phyloP scores from a whole-genome alignment of 2,888 invertebrate species.

The Toxonevra muliebris region DNA sequence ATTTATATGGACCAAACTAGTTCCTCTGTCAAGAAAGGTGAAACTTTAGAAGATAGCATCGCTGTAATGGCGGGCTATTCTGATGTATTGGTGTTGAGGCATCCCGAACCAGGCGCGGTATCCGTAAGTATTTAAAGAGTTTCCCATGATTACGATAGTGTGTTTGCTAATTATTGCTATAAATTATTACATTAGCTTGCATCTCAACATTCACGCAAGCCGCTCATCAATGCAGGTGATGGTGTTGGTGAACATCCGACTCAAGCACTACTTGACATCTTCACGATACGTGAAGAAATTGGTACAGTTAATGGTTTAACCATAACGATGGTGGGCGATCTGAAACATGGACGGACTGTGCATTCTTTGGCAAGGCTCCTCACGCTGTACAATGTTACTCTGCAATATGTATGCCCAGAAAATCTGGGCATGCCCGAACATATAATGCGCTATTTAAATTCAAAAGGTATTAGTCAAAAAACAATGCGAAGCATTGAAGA shows the following conservation, averaged over 20 bases:
- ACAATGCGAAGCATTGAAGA: slow-evolving; percentile 77
- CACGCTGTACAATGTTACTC: slow-evolving; percentile 91
- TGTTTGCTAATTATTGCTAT: not conserved
- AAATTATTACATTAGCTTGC: slow-evolving; percentile 71
- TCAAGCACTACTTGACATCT: slow-evolving; percentile 96
- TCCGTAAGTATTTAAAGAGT: slow-evolving; percentile 70
- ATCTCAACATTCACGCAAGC: slow-evolving; percentile 83
- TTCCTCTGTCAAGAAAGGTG: slow-evolving; percentile 97
- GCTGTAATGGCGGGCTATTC: slow-evolving; percentile 90
- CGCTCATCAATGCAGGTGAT: slow-evolving; percentile 98
- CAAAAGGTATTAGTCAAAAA: slow-evolving; percentile 79
- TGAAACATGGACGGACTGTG: slow-evolving; percentile 97
- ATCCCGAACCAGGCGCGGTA: slow-evolving; percentile 93
- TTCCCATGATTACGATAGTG: not conserved
- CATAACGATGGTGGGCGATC: slow-evolving; percentile 97
- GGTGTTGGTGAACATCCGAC: slow-evolving; percentile 98
- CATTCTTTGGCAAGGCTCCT: slow-evolving; percentile 95
- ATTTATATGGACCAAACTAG: slow-evolving; percentile 88
- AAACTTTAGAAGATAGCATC: slow-evolving; percentile 89
- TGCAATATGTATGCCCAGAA: slow-evolving; percentile 90
- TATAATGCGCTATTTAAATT: slow-evolving; percentile 79
- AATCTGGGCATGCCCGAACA: slow-evolving; percentile 91
- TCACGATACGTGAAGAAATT: slow-evolving; percentile 98
- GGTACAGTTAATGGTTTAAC: slow-evolving; percentile 98
- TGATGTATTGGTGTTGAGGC: slow-evolving; percentile 93